Evolutionary conservation across 2,113 vertebrate species (phyloP).

Genomic region (Apteryx owenii): DNA sequence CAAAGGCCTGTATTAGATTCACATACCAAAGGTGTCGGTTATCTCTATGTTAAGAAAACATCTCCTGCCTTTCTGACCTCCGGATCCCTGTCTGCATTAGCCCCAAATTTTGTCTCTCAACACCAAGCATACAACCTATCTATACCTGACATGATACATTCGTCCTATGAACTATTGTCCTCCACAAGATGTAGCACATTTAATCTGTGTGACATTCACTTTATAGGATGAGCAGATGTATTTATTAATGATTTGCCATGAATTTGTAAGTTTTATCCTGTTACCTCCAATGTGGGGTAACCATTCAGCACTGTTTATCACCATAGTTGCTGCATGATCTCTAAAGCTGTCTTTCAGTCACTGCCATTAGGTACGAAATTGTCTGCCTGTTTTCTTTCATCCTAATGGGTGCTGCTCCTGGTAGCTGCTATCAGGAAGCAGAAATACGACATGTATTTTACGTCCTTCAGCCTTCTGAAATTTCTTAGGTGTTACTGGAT

Average conservation of each 20-base stretch:
- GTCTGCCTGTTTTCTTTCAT: not conserved
- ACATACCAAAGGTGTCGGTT: not conserved
- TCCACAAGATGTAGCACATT: not conserved
- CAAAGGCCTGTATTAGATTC: not conserved
- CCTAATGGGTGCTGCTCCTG: not conserved
- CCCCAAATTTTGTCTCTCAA: not conserved
- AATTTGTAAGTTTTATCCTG: not conserved
- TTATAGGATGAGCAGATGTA: not conserved
- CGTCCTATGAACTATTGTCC: not conserved
- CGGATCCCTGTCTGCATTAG: not conserved
- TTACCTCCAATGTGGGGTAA: not conserved
- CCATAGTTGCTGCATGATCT: not conserved
- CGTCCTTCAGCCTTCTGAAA: not conserved
- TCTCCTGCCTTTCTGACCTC: not conserved
- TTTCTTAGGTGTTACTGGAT: not conserved
- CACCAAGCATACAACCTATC: not conserved
- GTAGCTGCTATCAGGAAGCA: not conserved
- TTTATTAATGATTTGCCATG: not conserved
- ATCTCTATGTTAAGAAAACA: not conserved
- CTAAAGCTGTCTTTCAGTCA: not conserved
- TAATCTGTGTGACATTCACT: not conserved
- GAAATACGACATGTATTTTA: not conserved
- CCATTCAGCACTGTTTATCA: not conserved
- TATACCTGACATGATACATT: not conserved
- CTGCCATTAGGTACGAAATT: not conserved